A percentile compares a stretch with the other conserved stretches of the same genome.
Evolutionary conservation across 2,888 invertebrate genomes (phyloP).

Genomic region (Endomychus coccineus): DNA sequence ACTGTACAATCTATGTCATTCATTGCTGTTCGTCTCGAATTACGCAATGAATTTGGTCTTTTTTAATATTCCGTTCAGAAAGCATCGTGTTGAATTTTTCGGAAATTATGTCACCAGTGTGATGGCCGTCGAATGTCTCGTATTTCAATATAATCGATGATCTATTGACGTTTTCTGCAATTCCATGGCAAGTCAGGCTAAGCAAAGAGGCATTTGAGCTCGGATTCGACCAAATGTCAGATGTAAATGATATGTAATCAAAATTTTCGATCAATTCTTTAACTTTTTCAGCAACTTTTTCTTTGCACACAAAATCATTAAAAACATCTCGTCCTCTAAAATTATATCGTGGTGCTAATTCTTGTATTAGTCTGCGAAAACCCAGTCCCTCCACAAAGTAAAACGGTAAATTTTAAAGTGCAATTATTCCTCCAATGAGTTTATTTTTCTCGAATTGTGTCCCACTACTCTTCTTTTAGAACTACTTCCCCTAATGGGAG

Average conservation of each 20-base stretch:
- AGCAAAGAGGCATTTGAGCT: slow-evolving; percentile 21
- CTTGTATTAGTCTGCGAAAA: slow-evolving; percentile 11
- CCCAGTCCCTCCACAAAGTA: slow-evolving; percentile 11
- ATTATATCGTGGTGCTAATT: slow-evolving; percentile 9
- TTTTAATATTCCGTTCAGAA: slow-evolving; percentile 27
- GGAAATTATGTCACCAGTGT: slow-evolving; percentile 6
- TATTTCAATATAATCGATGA: slow-evolving; percentile 5
- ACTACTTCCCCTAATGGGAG: too few relatives aligned
- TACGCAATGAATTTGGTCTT: slow-evolving; percentile 24
- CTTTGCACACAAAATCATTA: slow-evolving; percentile 2
- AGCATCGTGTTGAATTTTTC: slow-evolving; percentile 4
- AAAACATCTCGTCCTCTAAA: slow-evolving; percentile 10
- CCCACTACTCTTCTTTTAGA: slow-evolving; percentile 5
- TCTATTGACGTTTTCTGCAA: slow-evolving; percentile 4
- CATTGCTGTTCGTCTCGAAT: slow-evolving; percentile 23
- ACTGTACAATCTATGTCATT: slow-evolving; percentile 11
- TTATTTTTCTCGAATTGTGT: slow-evolving; percentile 4
- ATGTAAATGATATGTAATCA: slow-evolving; percentile 14
- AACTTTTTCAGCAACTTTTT: slow-evolving; percentile 10
- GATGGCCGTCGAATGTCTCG: slow-evolving; percentile 7
- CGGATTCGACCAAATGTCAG: slow-evolving; percentile 18
- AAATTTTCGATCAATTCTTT: slow-evolving; percentile 8
- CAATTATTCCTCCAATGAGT: slow-evolving; percentile 10
- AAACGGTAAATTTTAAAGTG: slow-evolving; percentile 10
- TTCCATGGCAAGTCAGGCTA: slow-evolving; percentile 20